Evolutionary conservation across 2,113 vertebrate genomes (phyloP).

Genomic region (Rhizomys pruinosus): DNA sequence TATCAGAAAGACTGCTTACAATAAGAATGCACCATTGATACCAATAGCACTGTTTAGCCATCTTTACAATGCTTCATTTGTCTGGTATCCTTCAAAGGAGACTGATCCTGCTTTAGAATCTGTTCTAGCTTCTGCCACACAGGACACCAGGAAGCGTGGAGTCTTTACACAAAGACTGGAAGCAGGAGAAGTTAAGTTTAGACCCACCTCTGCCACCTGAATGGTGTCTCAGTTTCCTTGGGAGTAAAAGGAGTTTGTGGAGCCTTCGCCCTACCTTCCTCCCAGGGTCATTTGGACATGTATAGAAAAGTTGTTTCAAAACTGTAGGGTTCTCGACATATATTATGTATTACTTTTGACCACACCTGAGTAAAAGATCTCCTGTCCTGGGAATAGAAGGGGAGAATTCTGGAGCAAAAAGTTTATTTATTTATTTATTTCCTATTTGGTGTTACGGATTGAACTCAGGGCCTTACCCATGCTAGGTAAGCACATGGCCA

Average conservation of each 20-base stretch:
- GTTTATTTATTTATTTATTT: not conserved
- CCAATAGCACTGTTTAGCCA: not conserved
- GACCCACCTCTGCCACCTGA: not conserved
- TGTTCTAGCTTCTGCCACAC: not conserved
- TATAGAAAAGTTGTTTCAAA: not conserved
- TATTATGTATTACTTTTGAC: not conserved
- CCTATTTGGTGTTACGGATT: not conserved
- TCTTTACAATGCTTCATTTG: not conserved
- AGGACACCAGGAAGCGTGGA: not conserved
- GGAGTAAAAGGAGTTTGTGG: not conserved
- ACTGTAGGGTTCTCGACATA: not conserved
- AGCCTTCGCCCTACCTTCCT: not conserved
- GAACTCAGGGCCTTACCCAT: not conserved
- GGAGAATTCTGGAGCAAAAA: not conserved
- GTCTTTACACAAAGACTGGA: not conserved
- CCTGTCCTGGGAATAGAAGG: not conserved
- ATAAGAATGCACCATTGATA: not conserved
- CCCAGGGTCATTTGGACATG: not conserved
- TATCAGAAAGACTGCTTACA: not conserved
- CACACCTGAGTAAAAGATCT: not conserved
- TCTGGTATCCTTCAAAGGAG: not conserved
- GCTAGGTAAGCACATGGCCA: not conserved
- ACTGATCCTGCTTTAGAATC: not conserved
- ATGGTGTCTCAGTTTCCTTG: not conserved
- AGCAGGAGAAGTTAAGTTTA: not conserved